Evolutionary conservation across 2,113 vertebrate genomes (phyloP), one percentile per base, ranked within the genome.

Genomic region (Tragulus kanchil): DNA sequence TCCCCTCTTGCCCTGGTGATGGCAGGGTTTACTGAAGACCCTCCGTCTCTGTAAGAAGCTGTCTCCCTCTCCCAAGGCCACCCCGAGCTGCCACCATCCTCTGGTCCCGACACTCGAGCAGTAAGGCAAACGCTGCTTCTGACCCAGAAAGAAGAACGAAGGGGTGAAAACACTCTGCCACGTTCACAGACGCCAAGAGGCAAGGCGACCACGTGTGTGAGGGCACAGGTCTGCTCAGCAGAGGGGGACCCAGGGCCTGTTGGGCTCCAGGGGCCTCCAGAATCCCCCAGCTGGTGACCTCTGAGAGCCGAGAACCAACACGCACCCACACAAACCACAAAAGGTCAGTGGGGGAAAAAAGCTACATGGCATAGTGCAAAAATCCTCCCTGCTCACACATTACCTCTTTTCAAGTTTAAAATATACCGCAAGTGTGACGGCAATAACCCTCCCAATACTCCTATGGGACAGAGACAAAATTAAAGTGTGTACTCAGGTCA

Each of bases 391-490:
- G 21, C 65, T 96, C 78, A 54, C 61, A 78, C 61, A 77, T 61
- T 93, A 86, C 42, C 69, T 62, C 92, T 92, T 97, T 94, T 93
- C 69, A 93, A 90, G 81, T 89, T 93, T 85, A 89, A 90, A 96
- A 96, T 92, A 89, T 25, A 78, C 42, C 31, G 3, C 54, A 90
- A 88, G 56, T 54, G 67, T 79, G 83, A 84, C 31, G 64, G 36
- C 82, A 95, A 96, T 16, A 92, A 94, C 52, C 59, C 45, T 92
- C 14, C n/a, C 69, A 78, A 71, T 54, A 65, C 12, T 64, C 84
- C 89, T 61, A 12, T 26, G 86, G 94, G n/a, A 94, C 23, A 85
- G 58, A 96, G 71, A 96, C 90, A 73, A 95, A 96, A 95, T 79
- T 79, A 86, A 96, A 92, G 81, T 23, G 58, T 3, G 54, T 31